Evolutionary conservation across 2,888 invertebrate genomes (phyloP).

Genomic region (Syritta pipiens): DNA sequence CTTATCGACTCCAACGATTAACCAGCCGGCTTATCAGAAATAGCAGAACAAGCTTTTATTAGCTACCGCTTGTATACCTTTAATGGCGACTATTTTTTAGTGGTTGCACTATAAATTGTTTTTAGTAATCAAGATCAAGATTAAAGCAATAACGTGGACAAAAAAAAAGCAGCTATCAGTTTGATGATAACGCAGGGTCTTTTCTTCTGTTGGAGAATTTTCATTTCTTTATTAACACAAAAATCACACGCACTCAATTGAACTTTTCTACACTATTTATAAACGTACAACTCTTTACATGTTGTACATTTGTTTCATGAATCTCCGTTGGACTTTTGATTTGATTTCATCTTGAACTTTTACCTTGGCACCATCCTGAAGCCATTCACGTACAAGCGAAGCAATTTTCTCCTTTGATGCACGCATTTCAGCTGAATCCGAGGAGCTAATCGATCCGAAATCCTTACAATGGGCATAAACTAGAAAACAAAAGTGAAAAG

Average conservation of each 20-base stretch:
- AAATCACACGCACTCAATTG: background rate
- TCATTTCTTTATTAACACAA: background rate
- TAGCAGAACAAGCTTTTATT: too few relatives aligned
- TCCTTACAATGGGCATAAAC: slow-evolving; percentile 75
- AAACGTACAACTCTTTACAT: background rate
- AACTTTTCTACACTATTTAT: background rate
- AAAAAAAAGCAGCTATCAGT: background rate
- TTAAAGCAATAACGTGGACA: background rate
- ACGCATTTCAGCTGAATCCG: slow-evolving; percentile 74
- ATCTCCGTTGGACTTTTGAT: background rate
- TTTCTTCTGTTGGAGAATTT: background rate
- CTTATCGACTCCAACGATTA: too few relatives aligned
- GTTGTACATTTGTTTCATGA: background rate
- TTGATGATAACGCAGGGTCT: slow-evolving; percentile 5
- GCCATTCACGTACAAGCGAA: slow-evolving; percentile 74
- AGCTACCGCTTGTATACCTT: too few relatives aligned
- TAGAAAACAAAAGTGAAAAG: slow-evolving; percentile 22
- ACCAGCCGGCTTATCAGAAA: too few relatives aligned
- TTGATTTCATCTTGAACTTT: slow-evolving; percentile 19
- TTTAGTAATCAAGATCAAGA: background rate
- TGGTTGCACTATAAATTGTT: background rate
- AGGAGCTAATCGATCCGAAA: slow-evolving; percentile 72
- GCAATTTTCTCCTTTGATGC: slow-evolving; percentile 74
- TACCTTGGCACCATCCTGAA: slow-evolving; percentile 60
- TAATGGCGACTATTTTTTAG: too few relatives aligned